Conservation (phyloP, 2,888 invertebrate species). For the Diarsia rubi region DNA sequence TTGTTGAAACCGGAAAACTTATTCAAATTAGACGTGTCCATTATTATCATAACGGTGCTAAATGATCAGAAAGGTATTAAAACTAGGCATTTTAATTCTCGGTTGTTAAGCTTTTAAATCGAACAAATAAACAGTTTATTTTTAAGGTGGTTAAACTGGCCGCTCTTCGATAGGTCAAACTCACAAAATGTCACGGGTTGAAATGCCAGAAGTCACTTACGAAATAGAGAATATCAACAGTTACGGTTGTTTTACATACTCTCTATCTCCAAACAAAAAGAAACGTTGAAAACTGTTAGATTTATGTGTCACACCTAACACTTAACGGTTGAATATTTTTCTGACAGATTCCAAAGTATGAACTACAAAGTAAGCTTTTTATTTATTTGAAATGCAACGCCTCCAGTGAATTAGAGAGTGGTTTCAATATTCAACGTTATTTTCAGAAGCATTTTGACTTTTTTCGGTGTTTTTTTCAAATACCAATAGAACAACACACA, state of each 20-base stretch:
- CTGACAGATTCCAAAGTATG: constrained; percentile 20
- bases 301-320: constrained; percentile 49
- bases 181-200: constrained; percentile 47
- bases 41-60: constrained; percentile 39
- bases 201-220: constrained; percentile 50
- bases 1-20: constrained; percentile 35
- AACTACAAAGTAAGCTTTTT: constrained; percentile 17
- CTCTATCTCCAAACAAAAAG: constrained; percentile 41
- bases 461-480: constrained; percentile 11
- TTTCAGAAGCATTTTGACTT: constrained; percentile 26
- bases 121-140: constrained; percentile 47
- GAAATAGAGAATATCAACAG: constrained; percentile 36
- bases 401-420: background rate
- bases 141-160: constrained; percentile 47
- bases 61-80: constrained; percentile 22
- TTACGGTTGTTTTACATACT: constrained; percentile 49
- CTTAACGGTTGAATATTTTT: constrained; percentile 37
- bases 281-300: constrained; percentile 41
- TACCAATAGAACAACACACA: constrained; percentile 16
- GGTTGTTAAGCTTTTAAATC: constrained; percentile 31
- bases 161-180: constrained; percentile 55
- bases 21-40: constrained; percentile 46
- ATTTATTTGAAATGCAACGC: constrained; percentile 21
- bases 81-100: constrained; percentile 34
- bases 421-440: constrained; percentile 10